A percentile compares a stretch with the other conserved stretches of the same genome.
phyloP scores from a whole-genome alignment of 2,888 invertebrate genomes.

The Rhagonycha fulva region DNA sequence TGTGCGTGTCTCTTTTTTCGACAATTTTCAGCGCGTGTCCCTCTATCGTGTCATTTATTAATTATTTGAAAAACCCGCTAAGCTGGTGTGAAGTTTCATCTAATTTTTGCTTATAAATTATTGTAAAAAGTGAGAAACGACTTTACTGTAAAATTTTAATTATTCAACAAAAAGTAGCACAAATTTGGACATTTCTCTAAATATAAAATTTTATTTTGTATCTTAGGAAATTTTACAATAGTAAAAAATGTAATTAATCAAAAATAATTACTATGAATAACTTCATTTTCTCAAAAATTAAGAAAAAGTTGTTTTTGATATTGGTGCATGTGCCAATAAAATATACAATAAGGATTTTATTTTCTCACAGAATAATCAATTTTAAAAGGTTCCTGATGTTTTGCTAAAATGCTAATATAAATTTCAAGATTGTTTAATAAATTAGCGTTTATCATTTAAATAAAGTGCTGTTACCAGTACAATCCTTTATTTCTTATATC shows the following conservation, averaged over 20 bases:
- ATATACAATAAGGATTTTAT: neutral
- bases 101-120: too few relatives aligned
- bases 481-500: neutral
- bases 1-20: too few relatives aligned
- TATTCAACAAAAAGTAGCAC: too few relatives aligned
- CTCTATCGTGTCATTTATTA: too few relatives aligned
- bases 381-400: neutral
- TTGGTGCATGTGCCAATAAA: neutral
- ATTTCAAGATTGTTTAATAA: neutral
- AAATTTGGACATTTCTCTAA: too few relatives aligned
- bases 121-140: too few relatives aligned
- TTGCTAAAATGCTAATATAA: neutral
- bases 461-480: neutral
- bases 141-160: too few relatives aligned
- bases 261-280: too few relatives aligned
- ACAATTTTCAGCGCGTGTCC: too few relatives aligned
- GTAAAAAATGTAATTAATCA: too few relatives aligned
- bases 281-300: neutral
- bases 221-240: neutral
- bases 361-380: neutral
- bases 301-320: neutral
- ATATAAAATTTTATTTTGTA: neutral
- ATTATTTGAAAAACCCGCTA: too few relatives aligned
- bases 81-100: too few relatives aligned
- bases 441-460: neutral